A percentile compares a stretch with the other conserved stretches of the same genome.
phyloP scores from a whole-genome alignment of 2,888 invertebrate species.

The Eupelmus urozonus region DNA sequence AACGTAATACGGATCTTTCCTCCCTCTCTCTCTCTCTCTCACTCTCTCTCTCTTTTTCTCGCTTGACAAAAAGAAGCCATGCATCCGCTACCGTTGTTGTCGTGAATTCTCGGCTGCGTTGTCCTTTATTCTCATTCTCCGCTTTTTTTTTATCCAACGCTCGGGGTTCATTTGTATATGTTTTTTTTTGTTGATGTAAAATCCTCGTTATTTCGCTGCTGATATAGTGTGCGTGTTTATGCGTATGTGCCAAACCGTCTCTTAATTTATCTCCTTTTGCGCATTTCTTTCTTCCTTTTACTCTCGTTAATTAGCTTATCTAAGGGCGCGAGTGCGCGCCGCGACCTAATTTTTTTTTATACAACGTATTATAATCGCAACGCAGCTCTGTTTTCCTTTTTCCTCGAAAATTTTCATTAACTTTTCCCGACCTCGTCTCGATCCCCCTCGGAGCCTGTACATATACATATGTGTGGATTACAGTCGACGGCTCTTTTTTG shows the following conservation, averaged over 20 bases:
- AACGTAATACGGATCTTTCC: conserved; percentile 28
- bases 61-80: conserved; percentile 22
- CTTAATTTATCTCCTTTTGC: no score
- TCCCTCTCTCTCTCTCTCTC: no score
- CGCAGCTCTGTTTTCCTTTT: conserved; percentile 29
- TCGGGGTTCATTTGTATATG: conserved; percentile 18
- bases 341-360: conserved; percentile 39
- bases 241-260: not conserved
- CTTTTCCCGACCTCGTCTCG: conserved; percentile 43
- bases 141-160: conserved; percentile 24
- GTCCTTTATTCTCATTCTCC: conserved; percentile 59
- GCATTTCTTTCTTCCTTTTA: conserved; percentile 15
- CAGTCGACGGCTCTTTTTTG: conserved; percentile 36
- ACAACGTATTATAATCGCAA: conserved; percentile 41
- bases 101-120: conserved; percentile 61
- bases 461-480: conserved; percentile 21
- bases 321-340: conserved; percentile 58
- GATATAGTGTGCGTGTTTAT: conserved; percentile 8
- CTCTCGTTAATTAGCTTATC: conserved; percentile 63
- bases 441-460: conserved; percentile 32
- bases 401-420: conserved; percentile 43
- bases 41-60: no score
- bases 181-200: conserved; percentile 22
- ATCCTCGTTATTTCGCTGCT: conserved; percentile 41
- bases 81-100: conserved; percentile 29